Percentiles rank a stretch among this genome's conserved stretches.
Conservation (phyloP, 2,888 invertebrate genomes). For the Netelia melanura region DNA sequence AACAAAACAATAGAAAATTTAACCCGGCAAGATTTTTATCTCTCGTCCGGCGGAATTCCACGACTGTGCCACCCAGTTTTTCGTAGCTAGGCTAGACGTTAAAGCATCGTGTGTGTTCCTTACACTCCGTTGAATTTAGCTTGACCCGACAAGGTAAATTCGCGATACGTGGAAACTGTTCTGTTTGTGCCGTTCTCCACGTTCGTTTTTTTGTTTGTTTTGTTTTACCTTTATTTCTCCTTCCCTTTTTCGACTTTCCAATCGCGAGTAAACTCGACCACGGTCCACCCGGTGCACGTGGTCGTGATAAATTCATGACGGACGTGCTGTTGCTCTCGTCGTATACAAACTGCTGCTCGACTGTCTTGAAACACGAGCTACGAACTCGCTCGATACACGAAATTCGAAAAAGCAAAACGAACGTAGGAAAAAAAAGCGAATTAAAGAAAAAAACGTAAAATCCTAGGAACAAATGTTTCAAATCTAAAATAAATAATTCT, state of each 20-base stretch:
- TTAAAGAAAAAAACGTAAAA: too few species aligned
- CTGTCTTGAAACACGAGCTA: neutral
- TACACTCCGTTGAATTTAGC: slow-evolving; percentile 44
- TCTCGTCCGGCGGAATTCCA: slow-evolving; percentile 52
- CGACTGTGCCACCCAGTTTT: slow-evolving; percentile 29
- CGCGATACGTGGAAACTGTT: slow-evolving; percentile 34
- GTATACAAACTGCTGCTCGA: neutral
- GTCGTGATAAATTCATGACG: slow-evolving; percentile 56
- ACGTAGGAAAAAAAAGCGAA: too few species aligned
- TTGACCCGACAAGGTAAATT: slow-evolving; percentile 39
- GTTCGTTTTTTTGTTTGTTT: neutral
- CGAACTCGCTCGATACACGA: too few species aligned
- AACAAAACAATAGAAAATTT: neutral
- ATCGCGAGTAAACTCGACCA: slow-evolving; percentile 54
- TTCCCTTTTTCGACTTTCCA: slow-evolving; percentile 37
- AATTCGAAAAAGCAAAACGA: too few species aligned
- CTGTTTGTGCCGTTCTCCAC: neutral
- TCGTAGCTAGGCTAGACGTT: slow-evolving; percentile 25
- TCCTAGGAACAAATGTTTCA: too few species aligned
- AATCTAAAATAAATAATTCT: too few species aligned
- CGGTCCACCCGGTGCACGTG: slow-evolving; percentile 34
- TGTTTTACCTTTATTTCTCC: slow-evolving; percentile 1
- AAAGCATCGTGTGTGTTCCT: slow-evolving; percentile 29
- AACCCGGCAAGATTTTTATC: slow-evolving; percentile 45
- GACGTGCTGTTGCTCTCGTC: slow-evolving; percentile 40